A percentile compares a stretch with the other conserved stretches of the same genome.
Evolutionary conservation across 2,888 invertebrate genomes (phyloP).

Genomic region (Hipparchia sbordonii): DNA sequence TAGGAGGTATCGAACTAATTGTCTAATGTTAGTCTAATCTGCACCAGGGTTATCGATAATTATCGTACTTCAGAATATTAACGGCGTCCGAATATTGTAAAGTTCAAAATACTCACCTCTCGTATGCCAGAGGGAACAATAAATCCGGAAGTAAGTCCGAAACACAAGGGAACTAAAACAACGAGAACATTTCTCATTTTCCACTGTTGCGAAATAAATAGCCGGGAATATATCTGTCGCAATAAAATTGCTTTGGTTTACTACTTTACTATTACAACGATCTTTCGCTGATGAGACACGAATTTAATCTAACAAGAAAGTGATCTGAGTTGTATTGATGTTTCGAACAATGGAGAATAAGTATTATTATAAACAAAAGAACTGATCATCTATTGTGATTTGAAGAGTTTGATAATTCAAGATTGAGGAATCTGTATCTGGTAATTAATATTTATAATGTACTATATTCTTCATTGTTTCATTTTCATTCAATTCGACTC

Average conservation of each 20-base stretch:
- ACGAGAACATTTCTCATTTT: slow-evolving; percentile 61
- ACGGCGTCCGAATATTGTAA: slow-evolving; percentile 37
- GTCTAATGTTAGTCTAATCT: background rate
- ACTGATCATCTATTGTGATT: slow-evolving; percentile 5
- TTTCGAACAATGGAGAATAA: slow-evolving; percentile 19
- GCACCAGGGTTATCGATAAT: slow-evolving; percentile 1
- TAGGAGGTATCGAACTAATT: too few species aligned
- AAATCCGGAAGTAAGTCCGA: slow-evolving; percentile 57
- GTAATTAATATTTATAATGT: background rate
- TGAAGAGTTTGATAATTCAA: background rate
- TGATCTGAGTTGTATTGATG: slow-evolving; percentile 25
- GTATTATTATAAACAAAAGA: slow-evolving; percentile 16
- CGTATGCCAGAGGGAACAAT: slow-evolving; percentile 51
- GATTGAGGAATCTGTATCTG: background rate
- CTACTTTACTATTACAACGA: slow-evolving; percentile 22
- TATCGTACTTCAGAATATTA: slow-evolving; percentile 11
- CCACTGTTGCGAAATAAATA: slow-evolving; percentile 43
- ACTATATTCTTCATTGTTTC: too few species aligned
- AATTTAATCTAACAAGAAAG: slow-evolving; percentile 19
- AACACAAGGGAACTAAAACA: slow-evolving; percentile 58
- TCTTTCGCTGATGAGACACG: slow-evolving; percentile 23
- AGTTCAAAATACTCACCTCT: slow-evolving; percentile 56
- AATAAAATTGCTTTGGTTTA: slow-evolving; percentile 34
- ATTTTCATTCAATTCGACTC: too few species aligned
- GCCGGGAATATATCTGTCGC: slow-evolving; percentile 35